Conservation (phyloP, 2,797 vertebrate genomes). For the Sandelia bainsii region DNA sequence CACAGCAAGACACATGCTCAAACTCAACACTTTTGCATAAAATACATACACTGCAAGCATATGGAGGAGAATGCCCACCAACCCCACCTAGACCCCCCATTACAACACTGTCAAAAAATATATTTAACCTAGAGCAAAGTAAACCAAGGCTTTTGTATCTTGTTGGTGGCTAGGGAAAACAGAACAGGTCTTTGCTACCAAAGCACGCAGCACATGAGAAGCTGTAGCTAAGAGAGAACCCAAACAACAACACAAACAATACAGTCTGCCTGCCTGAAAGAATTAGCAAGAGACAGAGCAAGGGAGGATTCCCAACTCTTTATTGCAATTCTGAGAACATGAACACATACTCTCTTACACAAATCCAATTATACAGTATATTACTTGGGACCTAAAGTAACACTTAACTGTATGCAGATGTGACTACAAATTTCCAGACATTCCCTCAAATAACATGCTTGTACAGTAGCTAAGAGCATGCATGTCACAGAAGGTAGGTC, state of each 20-base stretch:
- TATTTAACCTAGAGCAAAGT: conserved; percentile 44
- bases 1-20: conserved; percentile 37
- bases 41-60: conserved; percentile 30
- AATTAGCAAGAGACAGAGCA: conserved; percentile 32
- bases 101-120: conserved; percentile 32
- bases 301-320: conserved; percentile 30
- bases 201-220: conserved; percentile 21
- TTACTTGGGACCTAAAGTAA: not conserved
- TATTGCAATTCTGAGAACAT: conserved; percentile 28
- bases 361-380: conserved; percentile 6
- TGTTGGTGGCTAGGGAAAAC: not conserved
- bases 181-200: conserved; percentile 8
- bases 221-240: conserved; percentile 29
- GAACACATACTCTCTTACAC: conserved; percentile 1
- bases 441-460: not conserved
- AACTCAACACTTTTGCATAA: conserved; percentile 34
- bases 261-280: conserved; percentile 16
- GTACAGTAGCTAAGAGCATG: not conserved
- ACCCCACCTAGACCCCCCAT: not conserved
- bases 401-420: not conserved
- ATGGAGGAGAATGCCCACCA: conserved; percentile 19
- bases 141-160: conserved; percentile 41
- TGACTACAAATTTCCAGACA: conserved; percentile 1
- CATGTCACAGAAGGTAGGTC: not conserved
- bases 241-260: conserved; percentile 24